These are phyloP conservation scores for Tanytarsus gracilentus DNA, from an alignment of 2,888 invertebrate genomes.

Conservation along the genomic window DNA sequence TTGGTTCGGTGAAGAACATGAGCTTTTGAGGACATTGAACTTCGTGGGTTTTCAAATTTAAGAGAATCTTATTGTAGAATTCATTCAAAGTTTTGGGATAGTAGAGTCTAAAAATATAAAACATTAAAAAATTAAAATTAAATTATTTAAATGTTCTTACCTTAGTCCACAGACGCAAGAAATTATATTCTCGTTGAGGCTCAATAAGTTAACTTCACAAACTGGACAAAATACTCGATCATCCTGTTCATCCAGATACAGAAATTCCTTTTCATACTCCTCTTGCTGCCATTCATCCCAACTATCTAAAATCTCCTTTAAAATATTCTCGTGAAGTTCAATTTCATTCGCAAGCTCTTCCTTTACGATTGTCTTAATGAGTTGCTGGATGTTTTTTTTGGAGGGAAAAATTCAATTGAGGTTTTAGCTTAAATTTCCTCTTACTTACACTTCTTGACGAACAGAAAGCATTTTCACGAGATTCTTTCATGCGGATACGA, in stretches of 20 bases:
- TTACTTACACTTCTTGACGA: not conserved
- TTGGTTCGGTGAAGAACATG: slow-evolving; percentile 22
- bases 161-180: slow-evolving; percentile 37
- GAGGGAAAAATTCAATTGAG: not conserved
- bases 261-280: slow-evolving; percentile 33
- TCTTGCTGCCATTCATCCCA: slow-evolving; percentile 37
- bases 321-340: slow-evolving; percentile 33
- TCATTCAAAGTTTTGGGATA: slow-evolving; percentile 34
- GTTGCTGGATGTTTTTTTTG: slow-evolving; percentile 14
- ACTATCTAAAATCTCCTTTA: slow-evolving; percentile 40
- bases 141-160: slow-evolving; percentile 35
- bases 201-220: slow-evolving; percentile 37
- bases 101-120: slow-evolving; percentile 31
- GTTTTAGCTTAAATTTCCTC: slow-evolving; percentile 29
- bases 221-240: slow-evolving; percentile 40
- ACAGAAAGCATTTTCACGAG: slow-evolving; percentile 6
- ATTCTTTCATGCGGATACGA: slow-evolving; percentile 9
- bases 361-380: slow-evolving; percentile 17
- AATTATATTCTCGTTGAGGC: slow-evolving; percentile 32
- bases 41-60: not conserved
- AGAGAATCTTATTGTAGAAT: slow-evolving; percentile 10
- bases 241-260: slow-evolving; percentile 30
- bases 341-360: slow-evolving; percentile 29
- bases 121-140: slow-evolving; percentile 34
- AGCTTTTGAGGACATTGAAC: not conserved